These are phyloP conservation scores for Syrrhaptes paradoxus DNA, from an alignment of 2,113 vertebrate genomes.

Conservation along the genomic window DNA sequence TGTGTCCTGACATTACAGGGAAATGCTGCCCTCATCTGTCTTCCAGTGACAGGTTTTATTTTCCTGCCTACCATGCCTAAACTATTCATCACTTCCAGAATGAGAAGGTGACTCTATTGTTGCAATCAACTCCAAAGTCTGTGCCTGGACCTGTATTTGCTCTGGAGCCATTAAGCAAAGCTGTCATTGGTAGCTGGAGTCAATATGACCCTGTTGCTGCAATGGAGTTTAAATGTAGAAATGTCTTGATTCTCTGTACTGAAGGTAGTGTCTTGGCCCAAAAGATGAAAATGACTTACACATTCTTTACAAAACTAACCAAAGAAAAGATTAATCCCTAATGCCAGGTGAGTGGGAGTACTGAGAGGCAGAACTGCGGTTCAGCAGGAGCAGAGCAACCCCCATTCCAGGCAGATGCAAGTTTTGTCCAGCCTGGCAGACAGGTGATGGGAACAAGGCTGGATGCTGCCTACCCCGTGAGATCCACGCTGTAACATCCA, in stretches of 20 bases:
- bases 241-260: neutral
- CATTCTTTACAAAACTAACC: neutral
- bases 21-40: conserved; percentile 55
- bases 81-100: neutral
- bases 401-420: neutral
- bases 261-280: neutral
- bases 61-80: neutral
- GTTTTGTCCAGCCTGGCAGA: neutral
- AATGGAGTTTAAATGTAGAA: neutral
- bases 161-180: neutral
- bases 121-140: neutral
- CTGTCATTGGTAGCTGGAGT: neutral
- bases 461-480: neutral
- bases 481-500: neutral
- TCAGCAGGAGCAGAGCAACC: neutral
- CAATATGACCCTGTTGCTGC: neutral
- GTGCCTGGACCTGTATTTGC: neutral
- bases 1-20: neutral
- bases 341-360: neutral
- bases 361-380: neutral
- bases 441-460: neutral
- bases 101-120: neutral
- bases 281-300: neutral
- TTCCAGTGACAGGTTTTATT: neutral
- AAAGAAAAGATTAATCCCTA: neutral